A percentile compares a stretch with the other conserved stretches of the same genome.
These are phyloP conservation scores for Octopus sinensis DNA, from an alignment of 1,140 invertebrate genomes.

Conservation along the genomic window DNA sequence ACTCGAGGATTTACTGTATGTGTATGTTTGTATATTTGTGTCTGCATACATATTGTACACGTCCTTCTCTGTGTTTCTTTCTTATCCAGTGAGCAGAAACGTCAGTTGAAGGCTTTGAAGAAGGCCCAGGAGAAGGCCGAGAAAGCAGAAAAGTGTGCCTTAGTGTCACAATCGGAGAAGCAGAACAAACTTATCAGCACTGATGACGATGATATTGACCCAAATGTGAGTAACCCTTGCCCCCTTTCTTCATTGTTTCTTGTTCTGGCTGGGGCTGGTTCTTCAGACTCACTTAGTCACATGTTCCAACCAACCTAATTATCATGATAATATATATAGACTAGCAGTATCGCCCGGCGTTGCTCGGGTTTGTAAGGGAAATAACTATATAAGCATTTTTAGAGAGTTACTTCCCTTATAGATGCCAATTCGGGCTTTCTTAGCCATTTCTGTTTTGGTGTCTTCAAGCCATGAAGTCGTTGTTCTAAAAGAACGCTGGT, in stretches of 20 bases:
- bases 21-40: too few relatives aligned
- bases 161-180: constrained; percentile 33
- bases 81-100: constrained; percentile 80
- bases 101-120: constrained; percentile 84
- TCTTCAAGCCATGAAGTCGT: too few relatives aligned
- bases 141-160: constrained; percentile 65
- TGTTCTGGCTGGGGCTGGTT: neutral
- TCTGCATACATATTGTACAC: too few relatives aligned
- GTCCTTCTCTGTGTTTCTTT: constrained; percentile 17
- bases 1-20: too few relatives aligned
- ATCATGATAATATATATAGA: neutral
- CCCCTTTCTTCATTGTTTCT: neutral
- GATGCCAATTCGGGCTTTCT: too few relatives aligned
- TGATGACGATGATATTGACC: constrained; percentile 77
- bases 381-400: too few relatives aligned
- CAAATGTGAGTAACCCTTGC: constrained; percentile 67
- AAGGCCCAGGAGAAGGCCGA: constrained; percentile 91
- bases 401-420: too few relatives aligned
- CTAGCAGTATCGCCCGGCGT: too few relatives aligned
- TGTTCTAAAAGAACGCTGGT: too few relatives aligned
- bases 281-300: neutral
- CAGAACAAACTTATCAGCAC: constrained; percentile 23
- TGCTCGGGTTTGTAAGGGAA: too few relatives aligned
- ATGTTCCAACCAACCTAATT: neutral
- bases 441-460: too few relatives aligned